Percentiles rank a stretch among this genome's conserved stretches.
Evolutionary conservation across 2,797 vertebrate species (phyloP).

Genomic region (Crocodylus rhombifer): DNA sequence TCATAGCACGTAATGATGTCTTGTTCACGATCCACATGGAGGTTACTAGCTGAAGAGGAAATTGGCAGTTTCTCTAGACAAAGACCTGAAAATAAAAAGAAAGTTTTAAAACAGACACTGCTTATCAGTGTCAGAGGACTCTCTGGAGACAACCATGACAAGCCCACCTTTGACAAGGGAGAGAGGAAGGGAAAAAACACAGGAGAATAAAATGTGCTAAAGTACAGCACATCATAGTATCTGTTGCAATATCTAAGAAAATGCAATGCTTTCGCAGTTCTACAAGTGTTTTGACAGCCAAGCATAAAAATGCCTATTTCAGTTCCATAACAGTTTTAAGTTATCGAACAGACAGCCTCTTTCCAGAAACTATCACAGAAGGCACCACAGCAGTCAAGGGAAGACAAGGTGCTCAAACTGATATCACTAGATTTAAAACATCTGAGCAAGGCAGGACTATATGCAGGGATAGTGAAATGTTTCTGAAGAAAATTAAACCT

Average conservation of each 20-base stretch:
- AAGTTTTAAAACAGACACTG: neutral
- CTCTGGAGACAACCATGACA: neutral
- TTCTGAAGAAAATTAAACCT: neutral
- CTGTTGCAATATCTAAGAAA: neutral
- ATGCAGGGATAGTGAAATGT: neutral
- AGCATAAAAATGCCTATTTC: neutral
- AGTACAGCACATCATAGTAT: neutral
- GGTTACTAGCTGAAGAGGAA: conserved; percentile 89
- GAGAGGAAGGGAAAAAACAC: neutral
- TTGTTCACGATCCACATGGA: conserved; percentile 87
- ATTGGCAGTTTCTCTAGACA: conserved; percentile 88
- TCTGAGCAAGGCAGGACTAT: neutral
- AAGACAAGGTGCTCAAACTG: neutral
- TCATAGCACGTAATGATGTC: conserved; percentile 97
- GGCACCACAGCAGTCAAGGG: neutral
- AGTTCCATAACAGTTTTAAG: neutral
- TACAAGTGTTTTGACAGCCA: neutral
- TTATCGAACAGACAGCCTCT: neutral
- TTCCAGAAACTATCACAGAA: neutral
- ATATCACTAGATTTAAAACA: neutral
- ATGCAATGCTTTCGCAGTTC: neutral
- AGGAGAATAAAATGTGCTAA: neutral
- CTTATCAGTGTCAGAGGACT: neutral
- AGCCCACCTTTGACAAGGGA: neutral
- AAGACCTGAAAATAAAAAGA: conserved; percentile 82